Conservation (phyloP, 2,797 vertebrate genomes). For the Botia almorhae region DNA sequence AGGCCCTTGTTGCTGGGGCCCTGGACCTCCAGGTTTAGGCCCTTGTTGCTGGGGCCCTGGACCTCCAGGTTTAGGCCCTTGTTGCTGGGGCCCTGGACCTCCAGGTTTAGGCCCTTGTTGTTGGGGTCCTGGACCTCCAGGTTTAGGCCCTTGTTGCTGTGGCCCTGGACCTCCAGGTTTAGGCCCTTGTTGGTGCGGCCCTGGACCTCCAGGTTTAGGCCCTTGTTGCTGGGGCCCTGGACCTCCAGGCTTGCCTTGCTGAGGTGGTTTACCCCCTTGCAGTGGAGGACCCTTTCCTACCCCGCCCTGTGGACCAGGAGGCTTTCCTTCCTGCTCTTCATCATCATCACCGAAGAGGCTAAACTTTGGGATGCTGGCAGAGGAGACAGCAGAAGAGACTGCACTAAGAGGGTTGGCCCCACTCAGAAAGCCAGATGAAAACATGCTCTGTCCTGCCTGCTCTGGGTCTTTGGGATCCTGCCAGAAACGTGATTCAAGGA, state of each 20-base stretch:
- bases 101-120: slow-evolving; percentile 32
- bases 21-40: slow-evolving; percentile 46
- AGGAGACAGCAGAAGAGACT: slow-evolving; percentile 88
- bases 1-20: slow-evolving; percentile 76
- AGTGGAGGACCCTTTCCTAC: slow-evolving; percentile 66
- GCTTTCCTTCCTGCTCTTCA: slow-evolving; percentile 67
- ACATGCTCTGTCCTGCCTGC: slow-evolving; percentile 89
- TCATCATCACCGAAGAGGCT: slow-evolving; percentile 90
- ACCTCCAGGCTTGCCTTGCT: background rate
- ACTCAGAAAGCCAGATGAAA: slow-evolving; percentile 92
- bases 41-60: slow-evolving; percentile 62
- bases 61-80: slow-evolving; percentile 64
- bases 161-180: slow-evolving; percentile 69
- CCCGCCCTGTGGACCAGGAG: slow-evolving; percentile 17
- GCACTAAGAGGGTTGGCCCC: slow-evolving; percentile 92
- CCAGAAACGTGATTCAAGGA: slow-evolving; percentile 90
- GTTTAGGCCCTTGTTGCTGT: slow-evolving; percentile 55
- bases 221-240: slow-evolving; percentile 17
- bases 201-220: slow-evolving; percentile 59
- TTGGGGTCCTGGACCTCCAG: slow-evolving; percentile 40
- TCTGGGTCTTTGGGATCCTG: slow-evolving; percentile 86
- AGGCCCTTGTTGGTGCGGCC: slow-evolving; percentile 62
- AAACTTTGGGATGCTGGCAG: slow-evolving; percentile 84
- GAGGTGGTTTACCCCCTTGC: slow-evolving; percentile 54
- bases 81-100: slow-evolving; percentile 33